Evolutionary conservation across 2,797 vertebrate genomes (phyloP).

Genomic region (Sebastes oblongus): DNA sequence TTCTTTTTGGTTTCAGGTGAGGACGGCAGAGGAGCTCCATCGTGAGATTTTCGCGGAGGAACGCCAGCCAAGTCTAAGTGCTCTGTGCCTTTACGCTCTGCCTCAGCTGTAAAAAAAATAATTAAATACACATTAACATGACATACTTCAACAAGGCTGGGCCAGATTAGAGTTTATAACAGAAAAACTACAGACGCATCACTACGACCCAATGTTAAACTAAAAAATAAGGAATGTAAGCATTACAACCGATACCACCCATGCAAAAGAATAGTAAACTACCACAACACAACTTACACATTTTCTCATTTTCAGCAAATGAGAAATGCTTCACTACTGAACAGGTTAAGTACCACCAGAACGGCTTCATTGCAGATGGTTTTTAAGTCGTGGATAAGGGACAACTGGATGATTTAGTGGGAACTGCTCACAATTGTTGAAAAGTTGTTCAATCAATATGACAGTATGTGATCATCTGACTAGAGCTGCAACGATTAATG

Average conservation of each 20-base stretch:
- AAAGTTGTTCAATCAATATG: too few species aligned
- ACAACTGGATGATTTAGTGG: conserved; percentile 47
- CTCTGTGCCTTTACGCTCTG: conserved; percentile 86
- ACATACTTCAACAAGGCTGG: background rate
- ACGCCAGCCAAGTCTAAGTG: conserved; percentile 89
- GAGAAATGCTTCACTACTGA: background rate
- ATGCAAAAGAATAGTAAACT: conserved; percentile 30
- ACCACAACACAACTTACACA: background rate
- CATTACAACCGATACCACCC: background rate
- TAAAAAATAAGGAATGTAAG: background rate
- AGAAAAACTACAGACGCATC: background rate
- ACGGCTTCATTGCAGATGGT: conserved; percentile 58
- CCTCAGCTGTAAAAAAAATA: conserved; percentile 81
- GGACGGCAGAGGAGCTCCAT: conserved; percentile 71
- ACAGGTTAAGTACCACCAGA: background rate
- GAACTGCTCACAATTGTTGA: too few species aligned
- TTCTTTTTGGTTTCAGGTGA: conserved; percentile 94
- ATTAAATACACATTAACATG: background rate
- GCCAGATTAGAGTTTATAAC: background rate
- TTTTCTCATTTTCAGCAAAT: background rate
- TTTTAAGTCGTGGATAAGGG: conserved; percentile 43
- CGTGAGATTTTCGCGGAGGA: conserved; percentile 72
- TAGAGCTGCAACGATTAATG: too few species aligned
- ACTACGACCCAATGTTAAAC: background rate
- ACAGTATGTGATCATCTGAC: background rate